A percentile compares a stretch with the other conserved stretches of the same genome.
Evolutionary conservation across 2,888 invertebrate species (phyloP).

Genomic region (Apodemia hepburni): DNA sequence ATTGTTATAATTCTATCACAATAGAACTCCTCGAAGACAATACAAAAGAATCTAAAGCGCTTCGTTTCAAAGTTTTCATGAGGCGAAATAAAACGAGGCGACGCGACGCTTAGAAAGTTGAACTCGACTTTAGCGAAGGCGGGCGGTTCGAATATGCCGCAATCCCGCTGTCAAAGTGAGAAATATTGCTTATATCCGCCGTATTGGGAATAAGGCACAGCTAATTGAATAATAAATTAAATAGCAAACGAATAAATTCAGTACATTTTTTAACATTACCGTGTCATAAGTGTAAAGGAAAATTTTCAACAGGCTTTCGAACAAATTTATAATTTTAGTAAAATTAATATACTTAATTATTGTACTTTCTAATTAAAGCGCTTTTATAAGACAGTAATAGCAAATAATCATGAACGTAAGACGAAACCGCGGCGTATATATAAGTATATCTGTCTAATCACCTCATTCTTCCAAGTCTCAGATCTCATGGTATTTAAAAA

Average conservation of each 20-base stretch:
- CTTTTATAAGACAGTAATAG: too few species aligned
- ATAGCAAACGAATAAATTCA: neutral
- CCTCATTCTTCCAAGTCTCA: too few species aligned
- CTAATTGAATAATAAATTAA: constrained; percentile 15
- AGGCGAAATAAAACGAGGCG: constrained; percentile 55
- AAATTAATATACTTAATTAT: too few species aligned
- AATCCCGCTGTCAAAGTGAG: constrained; percentile 67
- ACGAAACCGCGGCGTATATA: too few species aligned
- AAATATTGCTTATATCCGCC: constrained; percentile 53
- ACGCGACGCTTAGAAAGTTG: constrained; percentile 59
- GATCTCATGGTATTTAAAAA: too few species aligned
- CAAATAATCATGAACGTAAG: too few species aligned
- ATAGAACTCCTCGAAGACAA: constrained; percentile 61
- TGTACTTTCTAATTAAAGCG: too few species aligned
- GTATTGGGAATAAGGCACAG: constrained; percentile 20
- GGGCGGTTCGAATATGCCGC: constrained; percentile 31
- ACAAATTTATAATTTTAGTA: too few species aligned
- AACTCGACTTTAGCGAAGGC: constrained; percentile 38
- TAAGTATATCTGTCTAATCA: too few species aligned
- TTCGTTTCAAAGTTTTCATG: constrained; percentile 68
- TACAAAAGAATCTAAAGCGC: constrained; percentile 67
- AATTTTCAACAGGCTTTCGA: too few species aligned
- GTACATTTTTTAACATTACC: neutral
- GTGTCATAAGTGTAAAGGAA: too few species aligned
- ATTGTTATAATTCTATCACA: constrained; percentile 48